phyloP scores from a whole-genome alignment of 2,888 invertebrate genomes.

The Phortica okadai region DNA sequence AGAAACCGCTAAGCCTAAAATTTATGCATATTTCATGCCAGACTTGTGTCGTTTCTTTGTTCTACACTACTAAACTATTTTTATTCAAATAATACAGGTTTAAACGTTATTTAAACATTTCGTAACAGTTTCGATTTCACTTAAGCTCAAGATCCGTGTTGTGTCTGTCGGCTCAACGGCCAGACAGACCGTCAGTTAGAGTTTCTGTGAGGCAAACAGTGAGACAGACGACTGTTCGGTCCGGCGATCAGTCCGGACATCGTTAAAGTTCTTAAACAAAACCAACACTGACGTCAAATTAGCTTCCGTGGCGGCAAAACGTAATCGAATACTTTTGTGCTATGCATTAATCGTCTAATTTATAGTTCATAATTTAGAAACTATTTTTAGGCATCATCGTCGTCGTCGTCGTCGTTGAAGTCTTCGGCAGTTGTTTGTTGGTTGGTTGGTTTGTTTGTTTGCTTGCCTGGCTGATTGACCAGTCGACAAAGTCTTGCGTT shows the following conservation, averaged over 20 bases:
- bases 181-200: not conserved
- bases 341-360: constrained; percentile 70
- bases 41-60: constrained; percentile 5
- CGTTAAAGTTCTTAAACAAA: not conserved
- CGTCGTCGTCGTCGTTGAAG: constrained; percentile 16
- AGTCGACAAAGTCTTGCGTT: too few species aligned
- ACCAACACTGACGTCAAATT: constrained; percentile 2
- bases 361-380: constrained; percentile 68
- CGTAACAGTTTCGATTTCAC: constrained; percentile 35
- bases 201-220: not conserved
- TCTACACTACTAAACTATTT: constrained; percentile 18
- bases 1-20: not conserved
- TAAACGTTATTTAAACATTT: constrained; percentile 1
- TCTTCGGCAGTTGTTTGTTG: not conserved
- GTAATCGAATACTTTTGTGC: constrained; percentile 66
- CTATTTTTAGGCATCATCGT: constrained; percentile 56
- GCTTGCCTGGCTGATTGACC: too few species aligned
- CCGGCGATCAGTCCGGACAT: constrained; percentile 20
- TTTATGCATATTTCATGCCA: constrained; percentile 15
- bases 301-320: constrained; percentile 55
- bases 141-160: constrained; percentile 45
- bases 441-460: too few species aligned
- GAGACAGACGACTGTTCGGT: constrained; percentile 7
- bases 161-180: not conserved
- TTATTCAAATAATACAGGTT: constrained; percentile 19